Percentiles rank a stretch among this genome's conserved stretches.
Evolutionary conservation across 2,888 invertebrate species (phyloP).

Genomic region (Sacculina carcini): DNA sequence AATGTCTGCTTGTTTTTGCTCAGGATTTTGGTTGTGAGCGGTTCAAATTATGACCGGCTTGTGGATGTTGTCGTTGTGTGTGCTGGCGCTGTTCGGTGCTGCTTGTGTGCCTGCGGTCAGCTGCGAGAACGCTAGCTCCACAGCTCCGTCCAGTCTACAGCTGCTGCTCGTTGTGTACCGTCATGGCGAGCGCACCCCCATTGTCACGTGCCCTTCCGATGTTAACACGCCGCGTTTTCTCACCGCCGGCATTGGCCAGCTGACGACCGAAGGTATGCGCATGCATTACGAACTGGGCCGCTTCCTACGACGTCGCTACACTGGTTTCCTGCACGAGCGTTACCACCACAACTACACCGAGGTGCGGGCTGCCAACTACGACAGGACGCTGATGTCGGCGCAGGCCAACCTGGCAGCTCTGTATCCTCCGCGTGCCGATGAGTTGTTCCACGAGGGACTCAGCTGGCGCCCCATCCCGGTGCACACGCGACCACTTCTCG

Average conservation of each 20-base stretch:
- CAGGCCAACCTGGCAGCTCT: constrained; percentile 48
- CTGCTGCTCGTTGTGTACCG: constrained; percentile 31
- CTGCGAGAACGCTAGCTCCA: too few species aligned
- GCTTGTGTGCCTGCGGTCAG: too few species aligned
- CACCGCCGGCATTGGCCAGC: constrained; percentile 43
- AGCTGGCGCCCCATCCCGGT: constrained; percentile 70
- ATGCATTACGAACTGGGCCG: constrained; percentile 47
- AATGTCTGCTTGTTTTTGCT: too few species aligned
- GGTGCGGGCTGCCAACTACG: constrained; percentile 52
- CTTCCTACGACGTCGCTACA: constrained; percentile 44
- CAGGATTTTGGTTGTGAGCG: too few species aligned
- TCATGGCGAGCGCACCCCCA: constrained; percentile 71
- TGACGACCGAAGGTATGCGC: constrained; percentile 53
- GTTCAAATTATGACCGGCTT: too few species aligned
- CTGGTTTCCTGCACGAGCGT: constrained; percentile 19
- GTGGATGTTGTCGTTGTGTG: too few species aligned
- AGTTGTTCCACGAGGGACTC: constrained; percentile 18
- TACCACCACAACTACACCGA: constrained; percentile 27
- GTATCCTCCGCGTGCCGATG: constrained; percentile 19
- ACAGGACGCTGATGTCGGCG: constrained; percentile 71
- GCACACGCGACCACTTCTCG: constrained; percentile 37
- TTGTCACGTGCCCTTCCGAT: constrained; percentile 53
- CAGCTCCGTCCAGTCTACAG: constrained; percentile 12
- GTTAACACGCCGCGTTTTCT: constrained; percentile 29
- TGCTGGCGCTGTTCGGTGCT: too few species aligned